Percentiles rank a stretch among this genome's conserved stretches.
Conservation (phyloP, 2,888 invertebrate species). For the Rhabditoides inermis region DNA sequence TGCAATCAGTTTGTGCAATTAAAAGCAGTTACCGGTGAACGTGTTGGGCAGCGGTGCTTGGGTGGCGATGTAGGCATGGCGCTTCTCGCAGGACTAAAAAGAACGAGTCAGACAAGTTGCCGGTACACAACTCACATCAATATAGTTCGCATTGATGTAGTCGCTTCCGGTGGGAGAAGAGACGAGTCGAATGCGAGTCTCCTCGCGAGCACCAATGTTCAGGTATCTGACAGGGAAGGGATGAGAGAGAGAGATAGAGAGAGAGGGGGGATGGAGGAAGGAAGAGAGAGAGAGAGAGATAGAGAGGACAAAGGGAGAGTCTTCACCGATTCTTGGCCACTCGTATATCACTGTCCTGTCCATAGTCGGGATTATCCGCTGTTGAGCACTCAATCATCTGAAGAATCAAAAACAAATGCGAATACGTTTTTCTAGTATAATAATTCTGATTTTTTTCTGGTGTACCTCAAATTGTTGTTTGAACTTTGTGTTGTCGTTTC, state of each 20-base stretch:
- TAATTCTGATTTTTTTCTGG: no score
- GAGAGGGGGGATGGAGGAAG: no score
- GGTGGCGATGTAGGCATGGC: constrained; percentile 47
- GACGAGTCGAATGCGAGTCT: constrained; percentile 37
- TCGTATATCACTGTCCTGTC: no score
- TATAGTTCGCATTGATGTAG: constrained; percentile 36
- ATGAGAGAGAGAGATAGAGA: no score
- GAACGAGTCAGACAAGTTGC: neutral
- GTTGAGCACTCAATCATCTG: no score
- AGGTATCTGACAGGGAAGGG: constrained; percentile 18
- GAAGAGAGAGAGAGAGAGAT: no score
- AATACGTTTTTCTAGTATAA: neutral
- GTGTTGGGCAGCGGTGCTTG: constrained; percentile 50
- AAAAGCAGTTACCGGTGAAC: no score
- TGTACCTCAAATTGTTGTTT: constrained; percentile 39
- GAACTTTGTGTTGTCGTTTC: constrained; percentile 37
- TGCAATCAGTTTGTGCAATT: no score
- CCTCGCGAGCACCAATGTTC: constrained; percentile 45
- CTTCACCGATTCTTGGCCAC: no score
- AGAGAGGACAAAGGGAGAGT: no score
- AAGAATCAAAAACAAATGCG: neutral
- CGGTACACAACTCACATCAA: constrained; percentile 23
- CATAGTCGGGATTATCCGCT: no score
- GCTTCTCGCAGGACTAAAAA: constrained; percentile 33
- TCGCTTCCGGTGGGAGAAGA: constrained; percentile 20